Evolutionary conservation across 2,888 invertebrate species (phyloP).

Genomic region (Adineta ricciae): DNA sequence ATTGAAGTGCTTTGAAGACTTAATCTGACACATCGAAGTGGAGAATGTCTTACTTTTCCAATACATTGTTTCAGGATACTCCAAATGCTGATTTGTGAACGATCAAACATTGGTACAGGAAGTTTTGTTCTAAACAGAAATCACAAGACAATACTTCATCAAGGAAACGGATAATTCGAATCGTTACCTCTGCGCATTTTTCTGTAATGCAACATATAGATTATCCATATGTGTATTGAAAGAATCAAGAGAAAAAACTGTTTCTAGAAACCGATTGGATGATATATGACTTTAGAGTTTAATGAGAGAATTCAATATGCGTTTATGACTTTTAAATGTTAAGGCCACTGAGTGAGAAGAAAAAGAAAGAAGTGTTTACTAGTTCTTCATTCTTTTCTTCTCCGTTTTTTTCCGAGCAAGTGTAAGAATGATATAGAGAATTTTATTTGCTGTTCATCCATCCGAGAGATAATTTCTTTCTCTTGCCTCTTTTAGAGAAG

Average conservation of each 20-base stretch:
- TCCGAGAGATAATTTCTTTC: neutral
- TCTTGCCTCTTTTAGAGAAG: too few species aligned
- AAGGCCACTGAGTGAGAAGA: neutral
- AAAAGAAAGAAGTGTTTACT: neutral
- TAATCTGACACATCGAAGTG: too few species aligned
- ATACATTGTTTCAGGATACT: conserved; percentile 80
- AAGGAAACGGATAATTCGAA: conserved; percentile 23
- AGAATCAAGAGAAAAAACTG: neutral
- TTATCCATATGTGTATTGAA: neutral
- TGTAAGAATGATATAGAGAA: neutral
- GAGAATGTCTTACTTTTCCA: conserved; percentile 52
- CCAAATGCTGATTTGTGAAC: conserved; percentile 75
- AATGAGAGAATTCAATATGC: neutral
- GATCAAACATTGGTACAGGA: conserved; percentile 51
- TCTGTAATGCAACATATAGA: neutral
- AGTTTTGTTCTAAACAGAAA: conserved; percentile 43
- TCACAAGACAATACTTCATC: too few species aligned
- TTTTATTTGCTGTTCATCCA: neutral
- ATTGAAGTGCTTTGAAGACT: too few species aligned
- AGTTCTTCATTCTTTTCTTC: neutral
- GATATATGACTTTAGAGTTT: neutral
- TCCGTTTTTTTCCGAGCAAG: neutral
- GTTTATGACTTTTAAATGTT: neutral
- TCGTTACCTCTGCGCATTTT: neutral
- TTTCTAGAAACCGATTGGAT: neutral